Evolutionary conservation across 1,140 invertebrate genomes (phyloP).

Genomic region (Akabosia matsudoensis): DNA sequence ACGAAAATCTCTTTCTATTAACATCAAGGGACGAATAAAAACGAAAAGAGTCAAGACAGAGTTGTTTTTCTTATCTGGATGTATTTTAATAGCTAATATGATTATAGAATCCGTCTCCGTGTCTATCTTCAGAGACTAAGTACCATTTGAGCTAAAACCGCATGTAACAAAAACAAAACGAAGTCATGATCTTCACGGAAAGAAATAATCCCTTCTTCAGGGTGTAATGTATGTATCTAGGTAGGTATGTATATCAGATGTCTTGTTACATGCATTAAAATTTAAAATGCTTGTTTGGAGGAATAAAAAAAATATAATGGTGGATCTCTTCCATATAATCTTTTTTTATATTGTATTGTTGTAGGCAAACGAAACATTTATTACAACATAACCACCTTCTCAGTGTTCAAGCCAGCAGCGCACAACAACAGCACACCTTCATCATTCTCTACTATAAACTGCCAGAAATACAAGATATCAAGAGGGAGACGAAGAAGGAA

Average conservation of each 20-base stretch:
- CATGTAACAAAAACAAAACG: background rate
- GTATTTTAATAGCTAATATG: no score
- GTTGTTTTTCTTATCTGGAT: no score
- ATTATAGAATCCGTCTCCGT: no score
- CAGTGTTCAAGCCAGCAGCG: background rate
- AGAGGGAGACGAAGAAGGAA: no score
- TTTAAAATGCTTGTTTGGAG: background rate
- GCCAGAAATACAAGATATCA: no score
- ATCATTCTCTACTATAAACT: no score
- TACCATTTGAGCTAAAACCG: background rate
- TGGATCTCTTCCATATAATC: no score
- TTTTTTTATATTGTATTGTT: constrained; percentile 17
- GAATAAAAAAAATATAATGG: no score
- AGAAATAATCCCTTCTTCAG: background rate
- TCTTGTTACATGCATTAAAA: background rate
- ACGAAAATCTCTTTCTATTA: no score
- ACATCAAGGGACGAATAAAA: no score
- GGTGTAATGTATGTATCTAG: background rate
- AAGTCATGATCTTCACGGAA: background rate
- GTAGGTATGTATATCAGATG: background rate
- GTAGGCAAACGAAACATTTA: background rate
- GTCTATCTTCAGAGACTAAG: background rate
- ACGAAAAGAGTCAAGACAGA: no score
- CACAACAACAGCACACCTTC: background rate
- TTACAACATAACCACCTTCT: constrained; percentile 11